Base-by-base conservation (phyloP, 53 echinoderm and acorn worm species). In the Holothuria scabra region DNA sequence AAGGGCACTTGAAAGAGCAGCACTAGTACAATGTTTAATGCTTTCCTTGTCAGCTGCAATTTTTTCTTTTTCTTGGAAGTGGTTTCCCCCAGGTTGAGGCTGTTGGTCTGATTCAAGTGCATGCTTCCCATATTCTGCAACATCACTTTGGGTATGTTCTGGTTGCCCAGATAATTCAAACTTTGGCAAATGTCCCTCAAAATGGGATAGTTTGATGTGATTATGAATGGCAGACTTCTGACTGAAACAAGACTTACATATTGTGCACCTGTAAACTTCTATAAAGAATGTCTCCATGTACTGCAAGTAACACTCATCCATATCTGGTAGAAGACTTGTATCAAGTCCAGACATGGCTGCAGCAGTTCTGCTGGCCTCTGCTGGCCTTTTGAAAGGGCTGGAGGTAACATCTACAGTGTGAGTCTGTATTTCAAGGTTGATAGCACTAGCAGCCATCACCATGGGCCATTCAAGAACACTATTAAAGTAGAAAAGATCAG, bases 221-320 rank as follows among this genome's bases (percentile, higher is more conserved):
- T 74, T 56, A 1, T 83, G 65, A 21, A 95, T 91, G 2, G 71
- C 78, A 23, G 57, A 67, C 63, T 91, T 91, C 14, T 66, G 56
- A 10, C 90, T 67, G 34, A 83, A 85, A 86, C 87, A 84, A 16
- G 89, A 93, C 79, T 89, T 85, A 79, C 95, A 95, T 28, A 91
- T 59, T 52, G 89, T 91, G 81, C 95, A 95, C 38, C 93, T 87
- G 68, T 93, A 91, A 21, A 95, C 93, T 74, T 87, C 91, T 25
- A 78, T 78, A 9, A 78, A 29, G 12, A 93, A 90, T 29, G 88
- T 75, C 29, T 85, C 88, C 32, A 82, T 65, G 66, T 84, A 85
- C 12, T 34, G 55, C 0, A 81, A 49, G 8, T 81, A 86, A 4
- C 56, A 12, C 24, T 81, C 71, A 25, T 64, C 64, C 3, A 25